These are phyloP conservation scores for Lasioglossum leucozonium DNA, from an alignment of 2,888 invertebrate species.

Conservation along the genomic window DNA sequence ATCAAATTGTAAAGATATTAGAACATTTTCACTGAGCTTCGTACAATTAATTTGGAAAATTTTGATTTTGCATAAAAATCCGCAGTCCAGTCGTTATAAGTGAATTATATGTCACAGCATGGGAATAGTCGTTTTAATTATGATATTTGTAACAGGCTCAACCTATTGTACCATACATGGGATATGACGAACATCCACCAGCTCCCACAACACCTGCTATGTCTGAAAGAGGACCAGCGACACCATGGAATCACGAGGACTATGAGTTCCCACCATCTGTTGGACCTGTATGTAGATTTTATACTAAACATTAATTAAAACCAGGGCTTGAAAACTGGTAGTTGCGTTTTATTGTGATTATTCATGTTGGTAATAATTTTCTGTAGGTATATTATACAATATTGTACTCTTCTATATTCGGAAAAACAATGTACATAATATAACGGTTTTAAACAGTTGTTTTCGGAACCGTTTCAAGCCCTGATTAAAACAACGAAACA, in stretches of 20 bases:
- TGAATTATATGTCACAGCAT: not conserved
- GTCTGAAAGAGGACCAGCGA: constrained; percentile 87
- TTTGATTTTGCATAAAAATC: not conserved
- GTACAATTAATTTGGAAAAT: not conserved
- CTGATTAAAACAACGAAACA: not conserved
- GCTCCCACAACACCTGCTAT: constrained; percentile 87
- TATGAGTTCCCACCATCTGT: constrained; percentile 93
- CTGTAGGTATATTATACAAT: no score
- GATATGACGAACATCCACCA: constrained; percentile 89
- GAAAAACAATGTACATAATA: no score
- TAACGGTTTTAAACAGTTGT: no score
- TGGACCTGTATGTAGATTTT: constrained; percentile 89
- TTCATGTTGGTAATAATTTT: no score
- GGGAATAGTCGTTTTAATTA: not conserved
- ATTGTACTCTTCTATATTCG: not conserved
- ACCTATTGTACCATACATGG: constrained; percentile 88
- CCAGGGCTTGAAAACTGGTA: not conserved
- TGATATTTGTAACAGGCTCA: constrained; percentile 70
- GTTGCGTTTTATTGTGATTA: not conserved
- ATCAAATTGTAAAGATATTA: no score
- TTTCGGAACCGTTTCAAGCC: not conserved
- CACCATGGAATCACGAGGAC: constrained; percentile 90
- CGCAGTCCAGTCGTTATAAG: not conserved
- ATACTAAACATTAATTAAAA: not conserved
- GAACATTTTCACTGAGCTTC: not conserved